Evolutionary conservation across 2,797 vertebrate genomes (phyloP), one percentile per base, ranked within the genome.

Genomic region (Coracias cyanogaster): DNA sequence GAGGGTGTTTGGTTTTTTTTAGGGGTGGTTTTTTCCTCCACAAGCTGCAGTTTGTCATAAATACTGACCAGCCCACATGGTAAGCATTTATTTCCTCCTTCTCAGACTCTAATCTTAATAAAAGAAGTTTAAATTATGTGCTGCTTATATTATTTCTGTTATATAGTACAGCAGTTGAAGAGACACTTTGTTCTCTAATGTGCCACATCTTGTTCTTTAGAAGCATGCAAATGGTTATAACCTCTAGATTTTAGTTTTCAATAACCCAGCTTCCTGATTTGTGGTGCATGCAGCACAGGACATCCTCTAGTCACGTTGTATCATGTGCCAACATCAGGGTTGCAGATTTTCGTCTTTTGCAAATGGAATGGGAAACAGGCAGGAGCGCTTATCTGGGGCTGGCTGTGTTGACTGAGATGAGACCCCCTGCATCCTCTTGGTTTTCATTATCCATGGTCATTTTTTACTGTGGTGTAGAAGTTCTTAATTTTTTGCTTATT

Each of bases 211-310:
- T 82, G 35, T 70, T 77, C 49, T 89, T 49, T 25, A 60, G 45
- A 86, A 78, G 66, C 25, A 60, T 49, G 62, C 37, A 79, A 91
- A 85, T 72, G 8, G 11, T 76, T 85, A 25, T 85, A 82, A 85
- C 46, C 28, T 95, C 39, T 83, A 14, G 6, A 9, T 89, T 72
- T 89, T 61, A 81, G 20, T 51, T 91, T 79, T 90, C 16, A 51
- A 3, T 89, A 89, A 82, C 20, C 19, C 41, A 51, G 10, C n/a
- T 95, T 96, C 93, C 90, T 87, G 41, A 15, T 94, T 82, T 89
- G 88, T 84, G 52, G 20, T 91, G 24, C 43, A 21, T 61, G 49
- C 57, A 85, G 43, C 69, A 72, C 58, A 86, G 70, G 55, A 57
- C 37, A 21, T 85, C 64, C 77, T 90, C 16, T 74, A 43, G 24